Conservation (phyloP, 1,140 invertebrate genomes). For the Pseudomyrmex sp. region DNA sequence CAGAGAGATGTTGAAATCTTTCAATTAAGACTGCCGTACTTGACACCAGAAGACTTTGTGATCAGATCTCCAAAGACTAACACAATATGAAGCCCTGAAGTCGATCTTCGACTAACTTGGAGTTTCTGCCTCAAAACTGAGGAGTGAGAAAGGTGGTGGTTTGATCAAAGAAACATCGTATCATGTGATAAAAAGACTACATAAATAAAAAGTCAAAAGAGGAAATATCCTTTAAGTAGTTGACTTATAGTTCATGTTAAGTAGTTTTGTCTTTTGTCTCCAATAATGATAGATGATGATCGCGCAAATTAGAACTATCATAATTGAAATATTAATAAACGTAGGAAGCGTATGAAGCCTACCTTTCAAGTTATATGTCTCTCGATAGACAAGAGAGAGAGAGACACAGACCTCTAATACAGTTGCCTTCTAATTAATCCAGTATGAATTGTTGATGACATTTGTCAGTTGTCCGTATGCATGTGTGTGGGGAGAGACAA, state of each 20-base stretch:
- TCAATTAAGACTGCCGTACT: no score
- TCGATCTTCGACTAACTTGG: no score
- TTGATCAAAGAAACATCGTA: not conserved
- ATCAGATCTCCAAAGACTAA: no score
- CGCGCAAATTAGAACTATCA: constrained; percentile 28
- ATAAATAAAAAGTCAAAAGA: constrained; percentile 1
- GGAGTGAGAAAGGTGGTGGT: no score
- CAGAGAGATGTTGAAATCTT: no score
- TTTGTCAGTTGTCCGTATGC: not conserved
- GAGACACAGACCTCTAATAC: not conserved
- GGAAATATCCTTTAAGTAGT: no score
- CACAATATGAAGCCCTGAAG: no score
- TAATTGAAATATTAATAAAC: constrained; percentile 50
- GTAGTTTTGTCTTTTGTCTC: constrained; percentile 31
- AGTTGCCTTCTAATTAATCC: constrained; percentile 6
- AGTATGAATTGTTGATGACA: not conserved
- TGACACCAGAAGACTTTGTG: no score
- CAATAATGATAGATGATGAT: constrained; percentile 47
- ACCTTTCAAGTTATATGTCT: not conserved
- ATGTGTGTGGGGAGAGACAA: not conserved
- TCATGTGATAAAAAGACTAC: not conserved
- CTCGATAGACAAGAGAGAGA: not conserved
- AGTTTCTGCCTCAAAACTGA: no score
- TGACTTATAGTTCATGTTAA: not conserved
- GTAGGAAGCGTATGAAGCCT: not conserved